phyloP scores from a whole-genome alignment of 2,888 invertebrate genomes.

The Polydrusus tereticollis region DNA sequence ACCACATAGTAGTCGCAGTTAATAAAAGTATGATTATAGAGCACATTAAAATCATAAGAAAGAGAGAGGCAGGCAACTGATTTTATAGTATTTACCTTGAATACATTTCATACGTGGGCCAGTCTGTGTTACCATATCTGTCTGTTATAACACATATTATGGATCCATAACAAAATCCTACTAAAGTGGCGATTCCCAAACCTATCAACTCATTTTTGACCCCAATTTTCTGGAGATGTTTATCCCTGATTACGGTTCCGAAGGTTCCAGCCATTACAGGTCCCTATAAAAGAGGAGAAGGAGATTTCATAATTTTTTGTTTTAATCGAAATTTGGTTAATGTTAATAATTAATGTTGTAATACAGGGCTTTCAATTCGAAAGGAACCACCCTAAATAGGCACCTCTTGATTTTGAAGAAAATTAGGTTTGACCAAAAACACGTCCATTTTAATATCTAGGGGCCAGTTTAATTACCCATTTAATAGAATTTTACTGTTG shows the following conservation, averaged over 20 bases:
- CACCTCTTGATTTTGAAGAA: too few species aligned
- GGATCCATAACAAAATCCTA: conserved; percentile 79
- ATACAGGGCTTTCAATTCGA: too few species aligned
- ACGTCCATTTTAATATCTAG: too few species aligned
- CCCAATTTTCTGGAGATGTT: conserved; percentile 74
- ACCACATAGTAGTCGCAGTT: too few species aligned
- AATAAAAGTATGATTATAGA: too few species aligned
- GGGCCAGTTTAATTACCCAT: too few species aligned
- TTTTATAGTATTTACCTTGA: conserved; percentile 66
- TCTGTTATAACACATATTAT: conserved; percentile 71
- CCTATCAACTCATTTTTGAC: conserved; percentile 78
- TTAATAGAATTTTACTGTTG: too few species aligned
- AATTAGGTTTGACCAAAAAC: too few species aligned
- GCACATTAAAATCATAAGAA: too few species aligned
- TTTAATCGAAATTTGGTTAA: neutral
- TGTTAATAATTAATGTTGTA: too few species aligned
- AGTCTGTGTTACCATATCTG: conserved; percentile 72
- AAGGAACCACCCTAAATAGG: too few species aligned
- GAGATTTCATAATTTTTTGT: neutral
- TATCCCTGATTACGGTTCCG: conserved; percentile 78
- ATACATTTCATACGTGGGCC: conserved; percentile 78
- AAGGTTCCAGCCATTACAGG: conserved; percentile 84
- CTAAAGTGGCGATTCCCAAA: conserved; percentile 74
- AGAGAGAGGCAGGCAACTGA: too few species aligned
- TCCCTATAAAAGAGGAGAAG: conserved; percentile 68